Conservation (phyloP, 2,797 vertebrate species). For the Xenentodon cancila region DNA sequence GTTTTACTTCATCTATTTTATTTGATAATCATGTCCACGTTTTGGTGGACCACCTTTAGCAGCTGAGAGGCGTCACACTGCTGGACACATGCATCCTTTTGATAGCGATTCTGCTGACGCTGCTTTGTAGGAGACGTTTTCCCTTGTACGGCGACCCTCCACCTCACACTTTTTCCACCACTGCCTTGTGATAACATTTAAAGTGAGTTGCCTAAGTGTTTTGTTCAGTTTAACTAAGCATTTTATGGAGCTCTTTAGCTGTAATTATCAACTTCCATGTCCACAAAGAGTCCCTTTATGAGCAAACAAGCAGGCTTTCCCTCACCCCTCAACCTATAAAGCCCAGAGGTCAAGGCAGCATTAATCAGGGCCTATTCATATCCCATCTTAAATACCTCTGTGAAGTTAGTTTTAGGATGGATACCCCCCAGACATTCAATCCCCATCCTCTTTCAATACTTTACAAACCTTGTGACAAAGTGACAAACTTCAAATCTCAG, state of each 20-base stretch:
- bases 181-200: slow-evolving; percentile 1
- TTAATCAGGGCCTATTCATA: slow-evolving; percentile 27
- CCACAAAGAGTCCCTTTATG: slow-evolving; percentile 19
- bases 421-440: too few relatives aligned
- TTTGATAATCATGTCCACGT: too few relatives aligned
- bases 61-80: too few relatives aligned
- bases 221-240: background rate
- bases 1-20: too few relatives aligned
- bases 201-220: background rate
- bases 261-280: background rate
- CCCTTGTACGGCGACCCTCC: too few relatives aligned
- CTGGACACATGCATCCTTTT: too few relatives aligned
- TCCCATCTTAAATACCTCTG: background rate
- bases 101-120: background rate
- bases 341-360: slow-evolving; percentile 30
- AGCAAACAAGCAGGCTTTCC: slow-evolving; percentile 11
- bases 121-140: background rate
- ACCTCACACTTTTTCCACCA: slow-evolving; percentile 4
- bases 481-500: too few relatives aligned
- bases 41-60: too few relatives aligned
- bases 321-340: slow-evolving; percentile 7
- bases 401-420: too few relatives aligned
- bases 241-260: slow-evolving; percentile 9
- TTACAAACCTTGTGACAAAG: too few relatives aligned
- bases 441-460: too few relatives aligned